A percentile compares a stretch with the other conserved stretches of the same genome.
These are phyloP conservation scores for Ceyx margarethae DNA, from an alignment of 2,113 vertebrate species.

Conservation along the genomic window DNA sequence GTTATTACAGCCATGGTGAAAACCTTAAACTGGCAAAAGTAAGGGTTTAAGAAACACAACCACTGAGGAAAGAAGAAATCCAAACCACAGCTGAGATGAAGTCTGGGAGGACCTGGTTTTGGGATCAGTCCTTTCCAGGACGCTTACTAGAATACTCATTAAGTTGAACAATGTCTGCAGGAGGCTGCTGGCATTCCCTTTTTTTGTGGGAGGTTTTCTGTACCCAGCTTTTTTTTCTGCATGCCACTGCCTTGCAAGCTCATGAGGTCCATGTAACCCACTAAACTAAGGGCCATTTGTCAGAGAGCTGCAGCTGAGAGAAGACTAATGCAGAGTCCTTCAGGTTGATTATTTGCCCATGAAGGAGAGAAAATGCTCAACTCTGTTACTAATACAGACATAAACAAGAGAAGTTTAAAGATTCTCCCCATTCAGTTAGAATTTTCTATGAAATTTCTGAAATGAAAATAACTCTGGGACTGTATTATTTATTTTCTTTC, in stretches of 20 bases:
- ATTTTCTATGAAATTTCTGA: background rate
- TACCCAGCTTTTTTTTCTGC: background rate
- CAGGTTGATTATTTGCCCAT: background rate
- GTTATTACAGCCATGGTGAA: background rate
- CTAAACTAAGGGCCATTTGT: background rate
- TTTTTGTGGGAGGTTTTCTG: background rate
- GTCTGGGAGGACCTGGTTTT: background rate
- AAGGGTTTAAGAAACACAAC: background rate
- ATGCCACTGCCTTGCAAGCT: background rate
- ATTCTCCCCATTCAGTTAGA: background rate
- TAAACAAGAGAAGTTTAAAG: background rate
- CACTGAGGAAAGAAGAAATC: background rate
- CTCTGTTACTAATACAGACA: background rate
- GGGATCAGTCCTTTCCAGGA: background rate
- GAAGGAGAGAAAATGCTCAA: background rate
- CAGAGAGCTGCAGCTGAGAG: background rate
- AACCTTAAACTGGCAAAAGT: background rate
- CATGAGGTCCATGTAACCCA: background rate
- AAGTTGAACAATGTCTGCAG: background rate
- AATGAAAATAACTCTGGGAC: background rate
- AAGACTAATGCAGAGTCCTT: background rate
- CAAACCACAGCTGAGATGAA: background rate
- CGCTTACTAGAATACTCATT: background rate
- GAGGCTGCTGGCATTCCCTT: background rate
- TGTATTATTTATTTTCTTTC: background rate